Base-by-base conservation (phyloP, 2,888 invertebrate species). In the Unio pictorum region DNA sequence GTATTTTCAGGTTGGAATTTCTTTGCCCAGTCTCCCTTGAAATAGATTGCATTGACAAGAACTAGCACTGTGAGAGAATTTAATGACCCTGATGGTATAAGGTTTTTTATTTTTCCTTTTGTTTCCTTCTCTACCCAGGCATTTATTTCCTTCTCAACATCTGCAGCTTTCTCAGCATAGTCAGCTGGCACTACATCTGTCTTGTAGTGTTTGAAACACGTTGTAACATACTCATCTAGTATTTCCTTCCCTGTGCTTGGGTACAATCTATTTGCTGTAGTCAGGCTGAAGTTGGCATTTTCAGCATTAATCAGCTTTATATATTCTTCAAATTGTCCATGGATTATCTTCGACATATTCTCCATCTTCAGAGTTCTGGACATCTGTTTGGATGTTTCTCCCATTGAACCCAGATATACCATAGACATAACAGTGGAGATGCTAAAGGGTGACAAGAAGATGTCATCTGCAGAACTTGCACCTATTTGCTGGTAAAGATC, bases 41-140 rank as follows among this genome's bases (percentile, higher is more conserved):
- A 91, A 74, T 91, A 91, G 56, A 91, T 84, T 17, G 91, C 91
- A 81, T 91, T 91, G 56, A 91, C 86, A 15, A 91, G 76, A 28
- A 91, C 86, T 74, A 91, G 74, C 6, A 83, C 78, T 6, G 88
- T 89, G 6, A 72, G 34, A 20, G 71, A 23, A 67, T 73, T 81
- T 15, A 91, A 74, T 18, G 81, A 74, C 45, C 92, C 92, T 1
- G 92, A n/a, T 3, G 91, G 87, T 64, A 98, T 89, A 3, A 98
- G 91, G 81, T 96, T 92, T 80, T 93, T 93, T 71, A 98, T 97
- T 88, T 94, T 95, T 15, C 94, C 90, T 67, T 95, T 93, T 0
- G 98, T 98, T 85, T 95, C 93, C 7, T 92, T 88, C 84, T 94
- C 93, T 59, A 96, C 95, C 95, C 96, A 97, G 56, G 89, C 81